Evolutionary conservation across 2,797 vertebrate species (phyloP).

Genomic region (Siniperca undulata): DNA sequence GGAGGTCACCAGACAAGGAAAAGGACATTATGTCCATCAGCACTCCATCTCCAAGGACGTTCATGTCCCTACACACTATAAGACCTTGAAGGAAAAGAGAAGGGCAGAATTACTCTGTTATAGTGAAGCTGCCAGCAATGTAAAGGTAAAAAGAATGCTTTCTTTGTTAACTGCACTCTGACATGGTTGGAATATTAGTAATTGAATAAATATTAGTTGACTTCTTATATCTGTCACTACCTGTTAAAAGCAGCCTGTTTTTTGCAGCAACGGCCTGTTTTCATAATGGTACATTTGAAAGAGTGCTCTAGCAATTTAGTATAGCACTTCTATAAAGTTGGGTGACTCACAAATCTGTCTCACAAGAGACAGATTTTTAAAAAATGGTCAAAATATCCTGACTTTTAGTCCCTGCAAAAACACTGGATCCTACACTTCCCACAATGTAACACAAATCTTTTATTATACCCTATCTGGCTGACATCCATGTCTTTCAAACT

Average conservation of each 20-base stretch:
- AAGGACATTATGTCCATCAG: conserved; percentile 30
- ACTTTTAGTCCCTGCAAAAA: neutral
- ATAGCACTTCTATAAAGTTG: neutral
- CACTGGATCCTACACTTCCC: neutral
- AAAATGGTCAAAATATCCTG: neutral
- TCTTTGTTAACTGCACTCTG: neutral
- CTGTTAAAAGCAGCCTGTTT: neutral
- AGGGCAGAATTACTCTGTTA: neutral
- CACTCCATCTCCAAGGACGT: conserved; percentile 14
- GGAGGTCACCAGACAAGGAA: conserved; percentile 31
- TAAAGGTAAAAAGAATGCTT: no score
- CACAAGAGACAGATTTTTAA: neutral
- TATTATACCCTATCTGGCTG: neutral
- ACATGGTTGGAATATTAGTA: neutral
- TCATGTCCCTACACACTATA: neutral
- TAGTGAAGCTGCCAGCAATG: neutral
- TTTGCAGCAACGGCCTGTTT: no score
- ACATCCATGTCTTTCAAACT: neutral
- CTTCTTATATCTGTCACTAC: neutral
- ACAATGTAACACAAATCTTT: neutral
- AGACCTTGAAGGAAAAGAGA: conserved; percentile 23
- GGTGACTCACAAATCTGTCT: neutral
- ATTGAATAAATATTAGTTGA: neutral
- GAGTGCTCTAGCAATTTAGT: neutral
- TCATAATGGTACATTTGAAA: neutral